phyloP scores from a whole-genome alignment of 2,113 vertebrate genomes.

The Aleadryas rufinucha region DNA sequence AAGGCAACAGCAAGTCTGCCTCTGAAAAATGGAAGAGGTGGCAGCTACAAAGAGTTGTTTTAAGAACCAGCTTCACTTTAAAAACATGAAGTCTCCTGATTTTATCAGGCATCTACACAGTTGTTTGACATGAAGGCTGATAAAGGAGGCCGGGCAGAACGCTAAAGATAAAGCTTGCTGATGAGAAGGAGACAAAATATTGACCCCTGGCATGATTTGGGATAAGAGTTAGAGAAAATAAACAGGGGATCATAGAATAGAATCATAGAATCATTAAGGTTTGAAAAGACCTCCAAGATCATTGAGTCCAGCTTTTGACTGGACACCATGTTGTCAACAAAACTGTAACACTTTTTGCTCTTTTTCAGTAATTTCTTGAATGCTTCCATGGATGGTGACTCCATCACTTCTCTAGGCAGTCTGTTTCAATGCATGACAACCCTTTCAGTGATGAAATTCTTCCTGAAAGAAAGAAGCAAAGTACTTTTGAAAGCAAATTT shows the following conservation, averaged over 20 bases:
- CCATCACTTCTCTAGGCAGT: not conserved
- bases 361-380: not conserved
- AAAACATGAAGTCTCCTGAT: not conserved
- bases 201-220: not conserved
- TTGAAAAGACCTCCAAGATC: not conserved
- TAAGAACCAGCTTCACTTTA: not conserved
- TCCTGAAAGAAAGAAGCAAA: not conserved
- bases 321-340: not conserved
- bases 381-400: not conserved
- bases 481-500: not conserved
- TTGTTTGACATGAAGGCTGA: not conserved
- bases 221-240: not conserved
- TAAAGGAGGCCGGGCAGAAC: not conserved
- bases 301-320: not conserved
- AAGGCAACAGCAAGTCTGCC: not conserved
- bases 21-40: not conserved
- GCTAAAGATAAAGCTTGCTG: not conserved
- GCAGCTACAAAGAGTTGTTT: not conserved
- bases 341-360: accelerated
- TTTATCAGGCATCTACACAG: not conserved
- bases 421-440: not conserved
- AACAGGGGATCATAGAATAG: not conserved
- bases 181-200: not conserved
- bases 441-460: not conserved
- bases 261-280: not conserved